phyloP scores from a whole-genome alignment of 2,113 vertebrate genomes.

The Spea bombifrons region DNA sequence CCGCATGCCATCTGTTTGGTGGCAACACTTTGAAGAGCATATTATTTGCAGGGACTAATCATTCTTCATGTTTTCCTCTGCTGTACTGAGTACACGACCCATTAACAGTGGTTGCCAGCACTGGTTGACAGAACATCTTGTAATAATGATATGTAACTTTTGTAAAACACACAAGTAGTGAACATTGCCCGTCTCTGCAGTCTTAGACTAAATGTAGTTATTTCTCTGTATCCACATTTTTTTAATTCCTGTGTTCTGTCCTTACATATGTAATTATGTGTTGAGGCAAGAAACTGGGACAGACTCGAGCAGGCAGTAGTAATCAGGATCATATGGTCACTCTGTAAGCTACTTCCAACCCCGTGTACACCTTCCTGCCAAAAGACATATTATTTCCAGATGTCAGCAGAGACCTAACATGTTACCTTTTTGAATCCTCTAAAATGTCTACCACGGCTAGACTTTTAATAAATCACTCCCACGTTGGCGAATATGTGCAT shows the following conservation, averaged over 20 bases:
- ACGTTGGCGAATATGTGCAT: background rate
- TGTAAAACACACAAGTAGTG: too few species aligned
- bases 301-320: background rate
- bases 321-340: constrained; percentile 24
- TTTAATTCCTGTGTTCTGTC: background rate
- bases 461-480: constrained; percentile 1
- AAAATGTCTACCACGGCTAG: background rate
- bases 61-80: too few species aligned
- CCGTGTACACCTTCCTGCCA: background rate
- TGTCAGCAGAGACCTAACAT: constrained; percentile 15
- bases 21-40: too few species aligned
- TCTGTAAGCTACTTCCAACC: background rate
- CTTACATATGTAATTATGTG: background rate
- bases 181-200: background rate
- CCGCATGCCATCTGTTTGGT: too few species aligned
- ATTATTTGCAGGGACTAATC: too few species aligned
- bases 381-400: constrained; percentile 21
- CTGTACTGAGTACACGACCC: too few species aligned
- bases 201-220: background rate
- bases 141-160: background rate
- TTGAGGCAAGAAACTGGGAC: background rate
- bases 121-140: too few species aligned
- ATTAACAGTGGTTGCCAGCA: too few species aligned
- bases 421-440: background rate
- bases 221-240: background rate